phyloP scores from a whole-genome alignment of 2,113 vertebrate species.

The Uropsilus gracilis region DNA sequence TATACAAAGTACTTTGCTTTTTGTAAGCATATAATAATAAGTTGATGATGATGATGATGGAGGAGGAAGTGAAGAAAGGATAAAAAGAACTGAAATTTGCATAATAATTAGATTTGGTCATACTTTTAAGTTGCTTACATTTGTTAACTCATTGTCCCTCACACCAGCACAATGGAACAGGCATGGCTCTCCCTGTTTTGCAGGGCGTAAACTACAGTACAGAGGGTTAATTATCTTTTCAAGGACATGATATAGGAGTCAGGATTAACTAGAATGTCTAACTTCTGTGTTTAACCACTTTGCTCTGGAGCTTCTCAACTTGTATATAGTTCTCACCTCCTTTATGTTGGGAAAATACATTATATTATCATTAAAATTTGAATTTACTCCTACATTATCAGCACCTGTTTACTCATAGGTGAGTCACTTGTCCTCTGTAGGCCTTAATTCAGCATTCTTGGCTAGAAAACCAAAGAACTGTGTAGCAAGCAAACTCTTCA shows the following conservation, averaged over 20 bases:
- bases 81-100: neutral
- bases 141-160: neutral
- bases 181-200: neutral
- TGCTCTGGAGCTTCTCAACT: neutral
- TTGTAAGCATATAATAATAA: neutral
- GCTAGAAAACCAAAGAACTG: neutral
- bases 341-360: neutral
- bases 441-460: neutral
- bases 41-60: no score
- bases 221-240: neutral
- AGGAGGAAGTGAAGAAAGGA: neutral
- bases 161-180: neutral
- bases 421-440: neutral
- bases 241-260: neutral
- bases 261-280: neutral
- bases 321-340: neutral
- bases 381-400: neutral
- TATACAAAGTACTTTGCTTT: neutral
- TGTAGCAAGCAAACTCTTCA: neutral
- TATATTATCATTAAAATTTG: neutral
- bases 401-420: neutral
- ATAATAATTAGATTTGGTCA: neutral
- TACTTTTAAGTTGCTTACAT: neutral
- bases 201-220: neutral
- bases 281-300: neutral